phyloP scores from a whole-genome alignment of 2,113 vertebrate species.

The Polypterus senegalus region DNA sequence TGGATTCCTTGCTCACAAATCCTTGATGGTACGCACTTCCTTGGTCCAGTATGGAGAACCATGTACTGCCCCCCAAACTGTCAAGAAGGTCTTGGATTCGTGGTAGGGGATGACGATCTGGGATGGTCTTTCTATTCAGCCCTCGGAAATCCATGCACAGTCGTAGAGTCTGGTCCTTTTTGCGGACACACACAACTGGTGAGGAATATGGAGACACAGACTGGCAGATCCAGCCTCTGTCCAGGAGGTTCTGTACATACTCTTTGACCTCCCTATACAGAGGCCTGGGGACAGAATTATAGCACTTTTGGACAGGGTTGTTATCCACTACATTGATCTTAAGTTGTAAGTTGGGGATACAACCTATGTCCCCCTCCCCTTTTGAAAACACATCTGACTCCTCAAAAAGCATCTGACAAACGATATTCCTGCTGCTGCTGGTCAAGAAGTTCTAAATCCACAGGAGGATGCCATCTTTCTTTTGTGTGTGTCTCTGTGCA shows the following conservation, averaged over 20 bases:
- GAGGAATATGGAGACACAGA: constrained; percentile 1
- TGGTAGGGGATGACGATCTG: background rate
- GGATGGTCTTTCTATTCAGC: constrained; percentile 4
- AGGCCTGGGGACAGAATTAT: background rate
- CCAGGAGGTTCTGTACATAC: background rate
- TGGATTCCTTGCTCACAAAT: constrained; percentile 1
- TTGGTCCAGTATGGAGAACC: constrained; percentile 8
- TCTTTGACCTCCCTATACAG: background rate
- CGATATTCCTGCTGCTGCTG: too few relatives aligned
- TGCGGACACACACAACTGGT: constrained; percentile 2
- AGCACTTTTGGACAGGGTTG: background rate
- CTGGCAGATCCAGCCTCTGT: background rate
- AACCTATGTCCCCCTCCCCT: too few relatives aligned
- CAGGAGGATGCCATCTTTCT: too few relatives aligned
- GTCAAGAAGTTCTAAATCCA: too few relatives aligned
- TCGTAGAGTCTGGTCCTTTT: constrained; percentile 1
- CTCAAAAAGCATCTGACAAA: too few relatives aligned
- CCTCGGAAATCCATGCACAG: constrained; percentile 2
- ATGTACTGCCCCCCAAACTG: background rate
- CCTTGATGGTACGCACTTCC: constrained; percentile 9
- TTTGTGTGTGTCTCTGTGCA: too few relatives aligned
- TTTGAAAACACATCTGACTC: too few relatives aligned
- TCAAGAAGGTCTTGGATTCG: constrained; percentile 1
- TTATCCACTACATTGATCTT: too few relatives aligned
- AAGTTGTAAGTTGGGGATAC: too few relatives aligned